A percentile compares a stretch with the other conserved stretches of the same genome.
These are phyloP conservation scores for Caenorhabditis uteleia DNA, from an alignment of 2,888 invertebrate species.

Conservation along the genomic window DNA sequence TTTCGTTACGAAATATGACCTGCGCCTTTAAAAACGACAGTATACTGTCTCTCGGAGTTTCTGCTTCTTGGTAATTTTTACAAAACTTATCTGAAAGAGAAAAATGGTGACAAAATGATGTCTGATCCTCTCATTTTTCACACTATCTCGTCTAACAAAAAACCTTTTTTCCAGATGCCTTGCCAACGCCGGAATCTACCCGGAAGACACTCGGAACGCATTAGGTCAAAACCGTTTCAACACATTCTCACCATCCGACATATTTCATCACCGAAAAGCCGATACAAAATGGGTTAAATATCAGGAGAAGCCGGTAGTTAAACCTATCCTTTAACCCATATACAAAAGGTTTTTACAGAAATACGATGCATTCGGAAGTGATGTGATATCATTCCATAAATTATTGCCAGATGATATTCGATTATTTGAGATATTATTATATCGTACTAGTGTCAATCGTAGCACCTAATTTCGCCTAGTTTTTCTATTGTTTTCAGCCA, in stretches of 20 bases:
- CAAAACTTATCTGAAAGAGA: background rate
- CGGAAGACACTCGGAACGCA: conserved; percentile 47
- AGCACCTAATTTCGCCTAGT: background rate
- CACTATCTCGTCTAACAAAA: too few relatives aligned
- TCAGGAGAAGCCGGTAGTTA: conserved; percentile 13
- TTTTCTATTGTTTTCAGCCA: background rate
- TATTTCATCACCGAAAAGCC: conserved; percentile 27
- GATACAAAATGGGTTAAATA: conserved; percentile 23
- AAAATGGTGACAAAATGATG: too few relatives aligned
- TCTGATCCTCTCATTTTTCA: too few relatives aligned
- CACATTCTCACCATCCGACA: conserved; percentile 33
- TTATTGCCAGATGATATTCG: conserved; percentile 44
- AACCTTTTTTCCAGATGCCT: conserved; percentile 43
- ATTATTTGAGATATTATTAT: conserved; percentile 46
- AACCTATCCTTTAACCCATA: background rate
- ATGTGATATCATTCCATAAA: conserved; percentile 52
- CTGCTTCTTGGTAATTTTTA: too few relatives aligned
- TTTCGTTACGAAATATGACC: too few relatives aligned
- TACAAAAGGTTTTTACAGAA: conserved; percentile 28
- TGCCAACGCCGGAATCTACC: conserved; percentile 45
- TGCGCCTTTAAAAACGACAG: too few relatives aligned
- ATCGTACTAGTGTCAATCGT: conserved; percentile 4
- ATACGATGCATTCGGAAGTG: conserved; percentile 43
- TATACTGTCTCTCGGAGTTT: too few relatives aligned
- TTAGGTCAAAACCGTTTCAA: conserved; percentile 48